Evolutionary conservation across 53 echinoderm and acorn worm genomes (phyloP).

Genomic region (Apostichopus leukothele): DNA sequence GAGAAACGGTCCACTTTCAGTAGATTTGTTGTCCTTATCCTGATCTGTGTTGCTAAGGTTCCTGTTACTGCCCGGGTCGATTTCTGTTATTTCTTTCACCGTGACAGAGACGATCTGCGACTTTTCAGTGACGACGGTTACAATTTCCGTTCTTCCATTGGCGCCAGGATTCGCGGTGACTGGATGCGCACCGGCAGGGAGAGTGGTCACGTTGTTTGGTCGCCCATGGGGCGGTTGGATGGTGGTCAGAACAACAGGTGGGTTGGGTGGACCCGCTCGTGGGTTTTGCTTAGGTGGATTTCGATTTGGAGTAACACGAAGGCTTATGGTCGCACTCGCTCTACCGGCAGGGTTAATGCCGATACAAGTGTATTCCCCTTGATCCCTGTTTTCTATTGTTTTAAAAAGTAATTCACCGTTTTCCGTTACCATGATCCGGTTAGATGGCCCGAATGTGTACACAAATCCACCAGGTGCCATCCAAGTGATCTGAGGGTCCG

Average conservation of each 20-base stretch:
- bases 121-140: slow-evolving; percentile 6
- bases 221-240: not conserved
- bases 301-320: slow-evolving; percentile 58
- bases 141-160: not conserved
- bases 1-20: not conserved
- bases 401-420: slow-evolving; percentile 69
- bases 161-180: not conserved
- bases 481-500: slow-evolving; percentile 73
- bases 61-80: not conserved
- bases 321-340: slow-evolving; percentile 47
- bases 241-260: slow-evolving; percentile 18
- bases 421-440: slow-evolving; percentile 60
- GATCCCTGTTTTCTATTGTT: slow-evolving; percentile 59
- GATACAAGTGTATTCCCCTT: slow-evolving; percentile 72
- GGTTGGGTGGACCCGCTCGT: slow-evolving; percentile 45
- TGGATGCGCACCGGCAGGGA: not conserved
- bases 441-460: slow-evolving; percentile 5
- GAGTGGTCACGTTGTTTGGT: not conserved
- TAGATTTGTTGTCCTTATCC: not conserved
- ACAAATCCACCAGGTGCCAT: slow-evolving; percentile 52
- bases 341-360: slow-evolving; percentile 85
- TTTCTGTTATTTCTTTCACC: not conserved
- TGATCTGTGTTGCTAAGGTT: not conserved
- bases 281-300: slow-evolving; percentile 33
- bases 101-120: not conserved